Percentiles rank a stretch among this genome's conserved stretches.
These are phyloP conservation scores for Acleris cristana DNA, from an alignment of 2,888 invertebrate genomes.

Conservation along the genomic window DNA sequence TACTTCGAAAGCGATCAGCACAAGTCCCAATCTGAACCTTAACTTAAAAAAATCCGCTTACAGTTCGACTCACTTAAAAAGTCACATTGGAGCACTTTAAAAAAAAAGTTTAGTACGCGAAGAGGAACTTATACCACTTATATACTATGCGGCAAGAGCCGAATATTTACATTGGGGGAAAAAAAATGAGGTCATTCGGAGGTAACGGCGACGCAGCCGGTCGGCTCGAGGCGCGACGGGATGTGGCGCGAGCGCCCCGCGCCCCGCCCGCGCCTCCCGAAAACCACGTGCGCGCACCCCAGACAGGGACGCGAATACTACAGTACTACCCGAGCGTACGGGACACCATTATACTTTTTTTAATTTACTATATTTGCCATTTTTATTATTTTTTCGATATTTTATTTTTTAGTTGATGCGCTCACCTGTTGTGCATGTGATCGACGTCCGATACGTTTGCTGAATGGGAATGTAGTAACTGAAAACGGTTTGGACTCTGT, in stretches of 20 bases:
- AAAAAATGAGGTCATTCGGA: constrained; percentile 83
- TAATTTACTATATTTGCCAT: constrained; percentile 82
- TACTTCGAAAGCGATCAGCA: constrained; percentile 48
- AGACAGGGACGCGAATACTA: constrained; percentile 60
- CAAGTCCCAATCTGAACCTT: constrained; percentile 36
- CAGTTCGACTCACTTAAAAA: constrained; percentile 24
- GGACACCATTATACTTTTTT: constrained; percentile 74
- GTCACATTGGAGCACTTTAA: constrained; percentile 34
- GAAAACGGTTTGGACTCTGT: constrained; percentile 9
- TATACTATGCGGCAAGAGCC: constrained; percentile 81
- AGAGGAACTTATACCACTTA: constrained; percentile 82
- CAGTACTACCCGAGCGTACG: constrained; percentile 46
- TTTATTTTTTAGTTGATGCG: constrained; percentile 84
- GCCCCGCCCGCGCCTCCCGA: constrained; percentile 55
- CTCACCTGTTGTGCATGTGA: constrained; percentile 79
- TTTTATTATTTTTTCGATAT: constrained; percentile 84
- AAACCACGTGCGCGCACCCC: constrained; percentile 77
- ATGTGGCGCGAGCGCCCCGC: constrained; percentile 65
- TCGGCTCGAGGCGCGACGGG: constrained; percentile 81
- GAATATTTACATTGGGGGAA: constrained; percentile 83
- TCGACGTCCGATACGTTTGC: constrained; percentile 69
- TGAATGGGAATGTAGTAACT: constrained; percentile 36
- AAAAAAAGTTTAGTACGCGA: constrained; percentile 57
- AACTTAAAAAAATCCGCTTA: constrained; percentile 22
- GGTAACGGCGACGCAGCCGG: constrained; percentile 83